These are phyloP conservation scores for Campylomormyrus tamandua DNA, from an alignment of 2,113 vertebrate genomes.

Conservation along the genomic window DNA sequence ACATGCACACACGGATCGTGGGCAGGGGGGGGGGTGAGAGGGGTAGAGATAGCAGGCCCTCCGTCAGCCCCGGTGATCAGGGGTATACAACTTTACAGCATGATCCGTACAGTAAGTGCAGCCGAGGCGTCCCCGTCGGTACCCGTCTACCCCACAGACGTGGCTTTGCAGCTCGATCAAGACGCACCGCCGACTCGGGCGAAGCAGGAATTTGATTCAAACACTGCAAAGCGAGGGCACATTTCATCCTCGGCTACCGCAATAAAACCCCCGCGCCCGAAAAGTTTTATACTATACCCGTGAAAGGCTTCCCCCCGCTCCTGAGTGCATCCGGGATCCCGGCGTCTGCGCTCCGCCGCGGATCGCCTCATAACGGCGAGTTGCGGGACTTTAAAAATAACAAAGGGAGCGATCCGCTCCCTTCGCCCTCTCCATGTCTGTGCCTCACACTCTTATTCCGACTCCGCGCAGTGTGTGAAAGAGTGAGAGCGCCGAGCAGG, in stretches of 20 bases:
- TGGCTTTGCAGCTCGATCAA: background rate
- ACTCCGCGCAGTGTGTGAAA: conserved; percentile 25
- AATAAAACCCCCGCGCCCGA: conserved; percentile 25
- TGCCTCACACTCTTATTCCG: conserved; percentile 51
- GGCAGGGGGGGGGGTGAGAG: background rate
- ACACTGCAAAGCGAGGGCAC: conserved; percentile 50
- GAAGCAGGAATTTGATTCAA: conserved; percentile 27
- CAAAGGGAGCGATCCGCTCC: conserved; percentile 44
- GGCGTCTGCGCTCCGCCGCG: conserved; percentile 46
- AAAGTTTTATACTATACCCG: conserved; percentile 51
- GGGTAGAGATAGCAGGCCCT: conserved; percentile 17
- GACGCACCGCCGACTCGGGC: conserved; percentile 24
- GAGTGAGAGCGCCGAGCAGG: conserved; percentile 28
- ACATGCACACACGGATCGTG: background rate
- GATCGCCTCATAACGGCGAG: conserved; percentile 50
- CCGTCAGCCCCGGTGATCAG: conserved; percentile 8
- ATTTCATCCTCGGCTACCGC: conserved; percentile 41
- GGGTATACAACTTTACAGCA: conserved; percentile 18
- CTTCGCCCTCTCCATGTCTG: conserved; percentile 57
- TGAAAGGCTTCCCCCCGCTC: conserved; percentile 53
- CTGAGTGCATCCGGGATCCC: conserved; percentile 58
- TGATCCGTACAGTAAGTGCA: background rate
- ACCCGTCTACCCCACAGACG: background rate
- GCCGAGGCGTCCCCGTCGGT: background rate
- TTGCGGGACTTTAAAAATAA: conserved; percentile 40